Evolutionary conservation across 2,888 invertebrate species (phyloP).

Genomic region (Ornithoptera alexandrae): DNA sequence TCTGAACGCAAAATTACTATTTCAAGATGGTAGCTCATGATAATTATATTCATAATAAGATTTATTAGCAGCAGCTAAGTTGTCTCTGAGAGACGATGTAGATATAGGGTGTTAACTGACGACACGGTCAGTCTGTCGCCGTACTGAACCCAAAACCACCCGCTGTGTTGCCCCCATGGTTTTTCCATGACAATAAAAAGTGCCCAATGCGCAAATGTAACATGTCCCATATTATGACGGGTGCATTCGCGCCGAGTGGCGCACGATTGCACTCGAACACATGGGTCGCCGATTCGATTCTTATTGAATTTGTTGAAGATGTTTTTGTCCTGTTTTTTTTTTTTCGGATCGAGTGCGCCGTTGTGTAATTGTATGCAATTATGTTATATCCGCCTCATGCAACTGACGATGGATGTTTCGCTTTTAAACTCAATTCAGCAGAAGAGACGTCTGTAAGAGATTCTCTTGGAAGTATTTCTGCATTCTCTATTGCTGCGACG

Average conservation of each 20-base stretch:
- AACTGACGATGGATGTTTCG: conserved; percentile 1
- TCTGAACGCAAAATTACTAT: too few relatives aligned
- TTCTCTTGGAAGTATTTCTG: background rate
- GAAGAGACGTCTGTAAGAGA: background rate
- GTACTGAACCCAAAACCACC: conserved; percentile 29
- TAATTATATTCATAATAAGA: too few relatives aligned
- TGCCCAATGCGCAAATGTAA: conserved; percentile 52
- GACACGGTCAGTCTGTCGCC: conserved; percentile 7
- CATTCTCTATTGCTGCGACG: too few relatives aligned
- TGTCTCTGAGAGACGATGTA: conserved; percentile 18
- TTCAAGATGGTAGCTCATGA: too few relatives aligned
- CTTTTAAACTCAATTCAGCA: conserved; percentile 1
- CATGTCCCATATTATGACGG: conserved; percentile 61
- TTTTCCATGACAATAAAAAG: conserved; percentile 63
- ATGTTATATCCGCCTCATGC: conserved; percentile 7
- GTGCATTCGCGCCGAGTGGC: conserved; percentile 54
- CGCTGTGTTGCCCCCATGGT: conserved; percentile 60
- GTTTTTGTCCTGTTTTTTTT: conserved; percentile 47
- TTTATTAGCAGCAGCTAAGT: background rate
- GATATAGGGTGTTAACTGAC: conserved; percentile 4
- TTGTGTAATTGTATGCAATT: conserved; percentile 29
- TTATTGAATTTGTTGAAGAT: conserved; percentile 68
- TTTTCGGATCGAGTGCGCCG: conserved; percentile 4
- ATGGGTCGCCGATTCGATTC: conserved; percentile 67
- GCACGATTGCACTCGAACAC: conserved; percentile 64